These are phyloP conservation scores for Drosophila baimaii DNA, from an alignment of 1,140 invertebrate genomes.

Conservation along the genomic window DNA sequence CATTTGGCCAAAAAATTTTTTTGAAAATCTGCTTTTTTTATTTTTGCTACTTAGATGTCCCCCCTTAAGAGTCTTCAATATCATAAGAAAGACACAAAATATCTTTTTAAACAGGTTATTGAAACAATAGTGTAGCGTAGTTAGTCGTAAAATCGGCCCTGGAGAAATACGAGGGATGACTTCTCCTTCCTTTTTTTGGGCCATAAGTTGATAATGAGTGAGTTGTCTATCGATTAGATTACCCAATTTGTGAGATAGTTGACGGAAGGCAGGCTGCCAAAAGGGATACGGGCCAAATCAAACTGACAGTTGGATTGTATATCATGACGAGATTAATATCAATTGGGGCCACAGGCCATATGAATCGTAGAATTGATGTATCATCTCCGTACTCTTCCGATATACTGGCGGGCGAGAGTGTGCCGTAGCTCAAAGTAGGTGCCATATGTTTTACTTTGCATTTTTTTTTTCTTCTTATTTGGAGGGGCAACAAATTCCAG, in stretches of 20 bases:
- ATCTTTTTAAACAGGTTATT: too few relatives aligned
- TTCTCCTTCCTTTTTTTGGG: not conserved
- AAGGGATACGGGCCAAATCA: conserved; percentile 22
- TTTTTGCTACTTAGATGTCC: too few relatives aligned
- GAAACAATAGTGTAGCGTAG: conserved; percentile 21
- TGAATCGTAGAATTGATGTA: conserved; percentile 20
- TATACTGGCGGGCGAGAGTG: conserved; percentile 4
- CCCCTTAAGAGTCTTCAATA: too few relatives aligned
- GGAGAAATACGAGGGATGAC: not conserved
- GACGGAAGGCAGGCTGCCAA: not conserved
- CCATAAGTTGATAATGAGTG: conserved; percentile 52
- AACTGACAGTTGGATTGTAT: conserved; percentile 62
- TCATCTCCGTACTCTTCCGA: conserved; percentile 26
- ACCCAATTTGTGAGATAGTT: conserved; percentile 51
- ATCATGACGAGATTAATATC: conserved; percentile 69
- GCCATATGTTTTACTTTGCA: conserved; percentile 37
- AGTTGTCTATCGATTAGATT: conserved; percentile 69
- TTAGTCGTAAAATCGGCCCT: conserved; percentile 26
- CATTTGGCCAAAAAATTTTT: too few relatives aligned
- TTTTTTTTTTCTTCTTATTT: conserved; percentile 2
- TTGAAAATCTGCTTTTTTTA: too few relatives aligned
- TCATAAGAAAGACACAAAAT: too few relatives aligned
- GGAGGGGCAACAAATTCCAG: conserved; percentile 55
- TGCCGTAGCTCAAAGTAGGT: conserved; percentile 23
- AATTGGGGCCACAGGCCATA: conserved; percentile 40